A percentile compares a stretch with the other conserved stretches of the same genome.
phyloP scores from a whole-genome alignment of 2,888 invertebrate genomes.

The Caenorhabditis sp. region DNA sequence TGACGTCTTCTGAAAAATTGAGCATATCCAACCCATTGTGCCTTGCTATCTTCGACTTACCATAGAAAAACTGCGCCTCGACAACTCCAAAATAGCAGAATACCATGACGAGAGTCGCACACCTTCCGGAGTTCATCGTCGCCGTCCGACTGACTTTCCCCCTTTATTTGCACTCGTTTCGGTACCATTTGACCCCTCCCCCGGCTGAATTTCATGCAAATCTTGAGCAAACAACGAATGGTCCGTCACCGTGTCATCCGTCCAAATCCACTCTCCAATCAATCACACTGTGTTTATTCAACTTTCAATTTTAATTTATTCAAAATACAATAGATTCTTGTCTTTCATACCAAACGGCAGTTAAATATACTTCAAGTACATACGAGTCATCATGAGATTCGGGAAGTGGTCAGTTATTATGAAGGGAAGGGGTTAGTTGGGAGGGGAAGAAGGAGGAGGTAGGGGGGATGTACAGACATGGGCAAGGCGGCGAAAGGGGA shows the following conservation, averaged over 20 bases:
- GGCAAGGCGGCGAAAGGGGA: constrained; percentile 9
- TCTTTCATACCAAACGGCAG: too few relatives aligned
- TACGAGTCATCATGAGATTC: constrained; percentile 43
- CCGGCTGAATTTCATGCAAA: constrained; percentile 27
- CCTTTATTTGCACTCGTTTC: constrained; percentile 7
- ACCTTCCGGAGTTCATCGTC: constrained; percentile 28
- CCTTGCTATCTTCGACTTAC: constrained; percentile 4
- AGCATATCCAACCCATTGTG: too few relatives aligned
- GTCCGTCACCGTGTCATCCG: too few relatives aligned
- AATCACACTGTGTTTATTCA: too few relatives aligned
- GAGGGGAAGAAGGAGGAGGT: too few relatives aligned
- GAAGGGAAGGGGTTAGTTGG: constrained; percentile 12
- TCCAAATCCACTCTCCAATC: too few relatives aligned
- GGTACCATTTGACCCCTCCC: constrained; percentile 7
- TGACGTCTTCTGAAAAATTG: constrained; percentile 45
- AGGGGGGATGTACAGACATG: constrained; percentile 27
- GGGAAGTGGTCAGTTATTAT: constrained; percentile 35
- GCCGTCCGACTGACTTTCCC: neutral
- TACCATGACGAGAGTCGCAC: neutral
- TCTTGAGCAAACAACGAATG: constrained; percentile 10
- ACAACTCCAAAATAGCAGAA: neutral
- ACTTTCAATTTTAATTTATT: constrained; percentile 34
- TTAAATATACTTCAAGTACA: too few relatives aligned
- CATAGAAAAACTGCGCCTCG: constrained; percentile 29
- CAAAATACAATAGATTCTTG: neutral